A percentile compares a stretch with the other conserved stretches of the same genome.
Evolutionary conservation across 1,140 invertebrate species (phyloP).

Genomic region (Prorops nasuta): DNA sequence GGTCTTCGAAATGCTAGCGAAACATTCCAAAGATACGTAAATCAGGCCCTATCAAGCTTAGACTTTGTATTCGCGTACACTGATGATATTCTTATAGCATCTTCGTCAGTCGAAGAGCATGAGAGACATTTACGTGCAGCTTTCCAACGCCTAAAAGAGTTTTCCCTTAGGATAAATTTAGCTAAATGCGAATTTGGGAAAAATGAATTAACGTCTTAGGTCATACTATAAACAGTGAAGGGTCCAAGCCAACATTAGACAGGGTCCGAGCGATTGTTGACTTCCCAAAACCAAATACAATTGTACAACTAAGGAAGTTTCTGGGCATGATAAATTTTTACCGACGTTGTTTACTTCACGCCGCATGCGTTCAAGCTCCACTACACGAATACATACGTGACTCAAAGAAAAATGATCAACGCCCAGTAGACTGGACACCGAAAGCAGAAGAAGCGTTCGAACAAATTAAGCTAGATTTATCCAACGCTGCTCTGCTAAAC

Average conservation of each 20-base stretch:
- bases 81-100: background rate
- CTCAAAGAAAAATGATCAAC: background rate
- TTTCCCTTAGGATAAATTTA: background rate
- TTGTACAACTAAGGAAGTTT: background rate
- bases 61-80: background rate
- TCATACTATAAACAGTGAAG: background rate
- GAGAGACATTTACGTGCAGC: background rate
- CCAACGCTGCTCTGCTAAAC: background rate
- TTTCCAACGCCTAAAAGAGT: background rate
- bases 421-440: background rate
- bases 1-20: too few species aligned
- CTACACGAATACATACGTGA: background rate
- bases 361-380: background rate
- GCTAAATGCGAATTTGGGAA: background rate
- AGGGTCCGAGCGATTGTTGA: background rate
- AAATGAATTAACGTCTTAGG: background rate
- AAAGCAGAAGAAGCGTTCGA: background rate
- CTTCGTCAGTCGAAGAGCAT: background rate
- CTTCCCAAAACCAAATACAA: background rate
- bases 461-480: background rate
- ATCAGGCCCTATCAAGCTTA: background rate
- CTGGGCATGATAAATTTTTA: slow-evolving; percentile 1
- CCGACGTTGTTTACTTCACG: background rate
- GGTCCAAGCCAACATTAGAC: background rate
- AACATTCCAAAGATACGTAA: slow-evolving; percentile 1